Evolutionary conservation across 2,888 invertebrate species (phyloP).

Genomic region (Vesta saturnalis): DNA sequence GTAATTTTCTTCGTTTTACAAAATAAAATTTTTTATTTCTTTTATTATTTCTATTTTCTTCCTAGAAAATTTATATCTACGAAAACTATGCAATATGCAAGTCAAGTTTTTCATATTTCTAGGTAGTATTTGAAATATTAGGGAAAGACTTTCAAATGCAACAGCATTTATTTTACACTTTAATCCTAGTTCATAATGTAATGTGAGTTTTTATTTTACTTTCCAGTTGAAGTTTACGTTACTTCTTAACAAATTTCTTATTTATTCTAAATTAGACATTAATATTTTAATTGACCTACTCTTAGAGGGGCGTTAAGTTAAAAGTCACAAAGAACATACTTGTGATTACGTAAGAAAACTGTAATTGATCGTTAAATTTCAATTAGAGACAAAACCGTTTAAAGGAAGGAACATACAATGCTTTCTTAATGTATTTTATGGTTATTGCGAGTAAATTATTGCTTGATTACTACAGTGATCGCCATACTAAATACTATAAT

Average conservation of each 20-base stretch:
- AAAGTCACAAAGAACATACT: too few species aligned
- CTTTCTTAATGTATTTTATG: conserved; percentile 18
- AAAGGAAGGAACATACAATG: too few species aligned
- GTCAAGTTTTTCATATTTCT: conserved; percentile 18
- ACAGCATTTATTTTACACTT: conserved; percentile 28
- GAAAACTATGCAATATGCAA: conserved; percentile 12
- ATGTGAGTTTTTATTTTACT: too few species aligned
- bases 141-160: conserved; percentile 17
- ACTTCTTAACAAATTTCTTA: too few species aligned
- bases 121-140: conserved; percentile 18
- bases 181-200: too few species aligned
- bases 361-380: too few species aligned
- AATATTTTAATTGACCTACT: too few species aligned
- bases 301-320: too few species aligned
- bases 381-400: too few species aligned
- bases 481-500: conserved; percentile 41
- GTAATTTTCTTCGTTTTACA: conserved; percentile 19
- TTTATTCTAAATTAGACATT: too few species aligned
- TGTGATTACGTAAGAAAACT: too few species aligned
- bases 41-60: conserved; percentile 15
- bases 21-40: conserved; percentile 16
- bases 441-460: conserved; percentile 40
- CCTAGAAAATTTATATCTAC: background rate
- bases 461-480: conserved; percentile 41
- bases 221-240: too few species aligned